Percentiles rank a stretch among this genome's conserved stretches.
These are phyloP conservation scores for Folsomia candida DNA, from an alignment of 2,888 invertebrate species.

Conservation along the genomic window DNA sequence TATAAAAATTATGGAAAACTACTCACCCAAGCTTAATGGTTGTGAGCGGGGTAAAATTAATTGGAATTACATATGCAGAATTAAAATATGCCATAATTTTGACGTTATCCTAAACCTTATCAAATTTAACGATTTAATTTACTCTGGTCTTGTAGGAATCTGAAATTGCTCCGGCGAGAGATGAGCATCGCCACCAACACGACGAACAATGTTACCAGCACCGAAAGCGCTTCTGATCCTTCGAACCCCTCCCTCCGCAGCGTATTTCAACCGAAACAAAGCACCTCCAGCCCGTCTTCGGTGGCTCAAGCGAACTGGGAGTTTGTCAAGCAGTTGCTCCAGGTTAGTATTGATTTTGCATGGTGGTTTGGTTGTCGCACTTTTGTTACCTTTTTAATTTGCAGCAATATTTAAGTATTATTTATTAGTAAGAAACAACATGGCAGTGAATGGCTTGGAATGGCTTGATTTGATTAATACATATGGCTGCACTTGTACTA, in stretches of 20 bases:
- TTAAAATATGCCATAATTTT: slow-evolving; percentile 2
- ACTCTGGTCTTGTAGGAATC: slow-evolving; percentile 27
- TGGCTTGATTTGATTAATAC: too few relatives aligned
- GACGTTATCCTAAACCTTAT: neutral
- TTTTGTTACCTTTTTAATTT: too few relatives aligned
- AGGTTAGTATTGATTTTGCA: too few relatives aligned
- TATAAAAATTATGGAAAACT: too few relatives aligned
- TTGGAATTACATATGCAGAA: too few relatives aligned
- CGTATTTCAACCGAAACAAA: slow-evolving; percentile 50
- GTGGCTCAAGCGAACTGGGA: slow-evolving; percentile 96
- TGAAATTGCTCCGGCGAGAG: slow-evolving; percentile 49
- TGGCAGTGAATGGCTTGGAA: too few relatives aligned
- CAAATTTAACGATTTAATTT: neutral
- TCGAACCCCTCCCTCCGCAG: slow-evolving; percentile 40
- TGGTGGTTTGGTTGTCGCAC: too few relatives aligned
- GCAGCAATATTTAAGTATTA: too few relatives aligned
- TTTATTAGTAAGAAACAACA: too few relatives aligned
- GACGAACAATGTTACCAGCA: slow-evolving; percentile 46
- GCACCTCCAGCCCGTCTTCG: slow-evolving; percentile 69
- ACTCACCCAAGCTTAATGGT: too few relatives aligned
- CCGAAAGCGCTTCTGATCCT: slow-evolving; percentile 34
- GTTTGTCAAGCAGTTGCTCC: slow-evolving; percentile 93
- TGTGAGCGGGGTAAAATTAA: too few relatives aligned
- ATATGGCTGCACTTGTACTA: too few relatives aligned
- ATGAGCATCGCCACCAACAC: slow-evolving; percentile 43